These are phyloP conservation scores for Pampus argenteus DNA, from an alignment of 2,797 vertebrate species.

Conservation along the genomic window DNA sequence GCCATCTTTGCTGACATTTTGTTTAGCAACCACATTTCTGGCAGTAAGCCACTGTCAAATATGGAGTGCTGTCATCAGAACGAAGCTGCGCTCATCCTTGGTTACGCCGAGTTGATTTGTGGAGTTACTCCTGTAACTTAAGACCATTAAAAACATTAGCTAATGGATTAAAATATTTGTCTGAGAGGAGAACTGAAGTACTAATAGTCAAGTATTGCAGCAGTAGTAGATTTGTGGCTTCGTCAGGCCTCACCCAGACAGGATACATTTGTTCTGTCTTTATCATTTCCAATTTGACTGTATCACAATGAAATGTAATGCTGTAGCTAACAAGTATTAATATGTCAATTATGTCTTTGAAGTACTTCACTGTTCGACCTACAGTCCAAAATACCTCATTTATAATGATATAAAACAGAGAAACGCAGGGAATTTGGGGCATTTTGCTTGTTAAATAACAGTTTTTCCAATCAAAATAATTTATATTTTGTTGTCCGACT, in stretches of 20 bases:
- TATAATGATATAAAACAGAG: not conserved
- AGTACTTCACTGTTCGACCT: not conserved
- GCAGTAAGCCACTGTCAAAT: constrained; percentile 70
- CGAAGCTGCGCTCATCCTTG: constrained; percentile 62
- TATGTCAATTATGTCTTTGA: not conserved
- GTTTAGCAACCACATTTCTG: constrained; percentile 79
- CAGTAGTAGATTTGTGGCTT: constrained; percentile 61
- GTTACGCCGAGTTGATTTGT: constrained; percentile 62
- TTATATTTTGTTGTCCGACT: not conserved
- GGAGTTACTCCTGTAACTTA: constrained; percentile 56
- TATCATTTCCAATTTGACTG: constrained; percentile 22
- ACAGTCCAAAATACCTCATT: not conserved
- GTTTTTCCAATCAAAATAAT: not conserved
- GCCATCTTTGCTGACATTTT: constrained; percentile 73
- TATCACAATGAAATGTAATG: constrained; percentile 20
- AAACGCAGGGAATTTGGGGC: not conserved
- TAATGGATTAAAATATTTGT: constrained; percentile 66
- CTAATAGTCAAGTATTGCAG: constrained; percentile 40
- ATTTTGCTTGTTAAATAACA: not conserved
- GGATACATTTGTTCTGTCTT: constrained; percentile 31
- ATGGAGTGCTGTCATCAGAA: constrained; percentile 70
- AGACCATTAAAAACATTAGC: constrained; percentile 66
- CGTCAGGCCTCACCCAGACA: constrained; percentile 48
- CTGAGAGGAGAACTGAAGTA: constrained; percentile 36
- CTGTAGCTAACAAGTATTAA: not conserved